Base-by-base conservation (phyloP, 2,797 vertebrate species). In the Orientallactaga sibirica region DNA sequence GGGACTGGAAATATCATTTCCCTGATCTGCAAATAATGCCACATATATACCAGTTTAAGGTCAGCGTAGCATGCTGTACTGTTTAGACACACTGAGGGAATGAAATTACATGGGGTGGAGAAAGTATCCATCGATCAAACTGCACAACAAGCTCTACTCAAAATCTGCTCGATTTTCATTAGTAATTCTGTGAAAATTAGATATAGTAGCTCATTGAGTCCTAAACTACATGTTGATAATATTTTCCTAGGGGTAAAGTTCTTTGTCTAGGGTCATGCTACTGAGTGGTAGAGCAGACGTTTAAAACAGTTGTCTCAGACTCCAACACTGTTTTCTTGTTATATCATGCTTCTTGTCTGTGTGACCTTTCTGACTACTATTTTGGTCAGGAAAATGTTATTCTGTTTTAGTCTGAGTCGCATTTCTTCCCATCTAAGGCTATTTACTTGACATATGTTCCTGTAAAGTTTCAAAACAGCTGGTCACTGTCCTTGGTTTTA, bases 361-460 rank as follows among this genome's bases (percentile, higher is more conserved):
- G 29, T 88, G 90, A 81, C 9, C 83, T 94, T 88, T 75, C 76
- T n/a, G 0, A 68, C 19, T 15, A 62, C 7, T 67, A 41, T 58
- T 86, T 90, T 41, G 41, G 11, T 24, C 29, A 70, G 10, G 58
- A 64, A 68, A 27, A 41, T 61, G 75, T 90, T 88, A 70, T 91
- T 87, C 78, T 71, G 12, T 83, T 92, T 68, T 75, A 90, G 82
- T 90, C n/a, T 71, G 80, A 92, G 87, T 84, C 66, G 86, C 33
- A 78, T 67, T 93, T 55, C 78, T 85, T 93, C 77, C 29, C 81
- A 87, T 91, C 74, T 67, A 77, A 91, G 78, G 3, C 78, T 74
- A 25, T 71, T 93, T 90, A 91, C 79, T 90, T 90, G 61, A 94
- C 93, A 93, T 94, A 86, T 94, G 66, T 94, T 95, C 82, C 75